A percentile compares a stretch with the other conserved stretches of the same genome.
Evolutionary conservation across 2,797 vertebrate genomes (phyloP).

Genomic region (Sebastes ruberrimus): DNA sequence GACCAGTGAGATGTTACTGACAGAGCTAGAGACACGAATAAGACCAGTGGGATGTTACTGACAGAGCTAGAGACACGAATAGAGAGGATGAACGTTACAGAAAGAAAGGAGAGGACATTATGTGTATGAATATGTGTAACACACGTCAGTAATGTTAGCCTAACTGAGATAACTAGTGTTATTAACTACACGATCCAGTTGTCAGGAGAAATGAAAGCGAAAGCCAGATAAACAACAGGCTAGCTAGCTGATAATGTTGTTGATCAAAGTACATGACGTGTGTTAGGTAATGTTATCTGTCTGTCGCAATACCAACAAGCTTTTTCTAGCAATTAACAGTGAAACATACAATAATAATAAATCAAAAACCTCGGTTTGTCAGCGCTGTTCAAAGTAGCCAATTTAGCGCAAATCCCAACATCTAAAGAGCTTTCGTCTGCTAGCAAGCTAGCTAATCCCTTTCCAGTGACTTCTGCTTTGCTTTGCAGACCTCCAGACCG

Average conservation of each 20-base stretch:
- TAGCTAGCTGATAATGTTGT: slow-evolving; percentile 24
- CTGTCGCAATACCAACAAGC: background rate
- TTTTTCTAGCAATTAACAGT: background rate
- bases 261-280: background rate
- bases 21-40: background rate
- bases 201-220: slow-evolving; percentile 29
- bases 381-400: slow-evolving; percentile 23
- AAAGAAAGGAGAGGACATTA: background rate
- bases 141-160: background rate
- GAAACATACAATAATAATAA: background rate
- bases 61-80: too few species aligned
- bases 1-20: too few species aligned
- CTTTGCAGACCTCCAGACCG: slow-evolving; percentile 8
- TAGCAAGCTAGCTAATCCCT: slow-evolving; percentile 76
- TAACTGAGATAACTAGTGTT: background rate
- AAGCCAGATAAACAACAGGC: slow-evolving; percentile 11
- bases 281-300: background rate
- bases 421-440: slow-evolving; percentile 50
- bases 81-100: background rate
- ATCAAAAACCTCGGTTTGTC: slow-evolving; percentile 53
- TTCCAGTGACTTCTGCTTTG: slow-evolving; percentile 76
- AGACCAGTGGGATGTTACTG: background rate
- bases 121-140: background rate
- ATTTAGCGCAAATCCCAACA: slow-evolving; percentile 53
- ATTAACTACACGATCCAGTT: background rate